These are phyloP conservation scores for Ernsta delagoae DNA, from an alignment of 2,888 invertebrate species.

Conservation along the genomic window DNA sequence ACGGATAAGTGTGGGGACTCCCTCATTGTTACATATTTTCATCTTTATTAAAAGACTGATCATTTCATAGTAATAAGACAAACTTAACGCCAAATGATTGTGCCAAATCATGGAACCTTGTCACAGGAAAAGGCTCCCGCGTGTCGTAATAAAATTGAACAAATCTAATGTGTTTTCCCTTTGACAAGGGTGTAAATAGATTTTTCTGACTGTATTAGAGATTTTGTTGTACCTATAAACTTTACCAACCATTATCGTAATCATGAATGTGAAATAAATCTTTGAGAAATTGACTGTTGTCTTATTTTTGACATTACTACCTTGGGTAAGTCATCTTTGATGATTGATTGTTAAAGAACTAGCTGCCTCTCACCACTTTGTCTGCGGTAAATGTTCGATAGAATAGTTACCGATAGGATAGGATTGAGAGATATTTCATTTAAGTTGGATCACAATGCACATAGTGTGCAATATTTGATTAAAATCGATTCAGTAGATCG, in stretches of 20 bases:
- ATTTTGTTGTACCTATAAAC: slow-evolving; percentile 44
- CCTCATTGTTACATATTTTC: slow-evolving; percentile 40
- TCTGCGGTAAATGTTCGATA: too few relatives aligned
- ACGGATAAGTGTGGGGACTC: slow-evolving; percentile 18
- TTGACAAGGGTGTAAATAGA: slow-evolving; percentile 42
- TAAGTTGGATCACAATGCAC: too few relatives aligned
- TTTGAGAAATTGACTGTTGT: slow-evolving; percentile 43
- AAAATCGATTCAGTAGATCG: too few relatives aligned
- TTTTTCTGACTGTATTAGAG: slow-evolving; percentile 41
- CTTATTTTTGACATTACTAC: slow-evolving; percentile 25
- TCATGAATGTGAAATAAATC: slow-evolving; percentile 47
- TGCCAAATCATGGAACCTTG: slow-evolving; percentile 44
- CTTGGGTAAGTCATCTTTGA: too few relatives aligned
- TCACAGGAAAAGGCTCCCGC: slow-evolving; percentile 37
- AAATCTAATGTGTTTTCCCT: slow-evolving; percentile 36
- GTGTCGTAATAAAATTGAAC: slow-evolving; percentile 28
- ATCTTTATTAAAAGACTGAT: slow-evolving; percentile 75
- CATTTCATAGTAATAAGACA: slow-evolving; percentile 51
- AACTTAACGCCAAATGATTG: slow-evolving; percentile 42
- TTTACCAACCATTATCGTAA: slow-evolving; percentile 41
- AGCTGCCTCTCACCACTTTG: too few relatives aligned
- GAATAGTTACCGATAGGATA: too few relatives aligned
- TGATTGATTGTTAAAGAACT: too few relatives aligned
- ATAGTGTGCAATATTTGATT: too few relatives aligned
- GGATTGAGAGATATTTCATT: too few relatives aligned